Percentiles rank a stretch among this genome's conserved stretches.
phyloP scores from a whole-genome alignment of 2,888 invertebrate genomes.

The Ecliptopera silaceata region DNA sequence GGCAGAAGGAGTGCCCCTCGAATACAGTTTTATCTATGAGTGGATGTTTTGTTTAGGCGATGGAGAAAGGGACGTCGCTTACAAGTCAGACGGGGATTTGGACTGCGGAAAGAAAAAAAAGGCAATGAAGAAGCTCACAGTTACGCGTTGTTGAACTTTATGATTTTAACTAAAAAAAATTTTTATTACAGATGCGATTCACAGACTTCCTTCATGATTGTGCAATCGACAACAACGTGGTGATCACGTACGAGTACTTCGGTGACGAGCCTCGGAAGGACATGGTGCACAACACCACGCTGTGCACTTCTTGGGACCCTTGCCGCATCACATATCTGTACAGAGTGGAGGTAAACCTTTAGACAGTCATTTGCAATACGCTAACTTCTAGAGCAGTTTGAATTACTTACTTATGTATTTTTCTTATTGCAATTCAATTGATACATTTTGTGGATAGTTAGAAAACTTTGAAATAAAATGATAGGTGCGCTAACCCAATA shows the following conservation, averaged over 20 bases:
- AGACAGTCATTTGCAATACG: too few relatives aligned
- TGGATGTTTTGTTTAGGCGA: constrained; percentile 22
- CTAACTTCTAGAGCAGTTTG: too few relatives aligned
- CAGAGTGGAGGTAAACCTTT: constrained; percentile 32
- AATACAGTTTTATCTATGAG: background rate
- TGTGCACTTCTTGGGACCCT: constrained; percentile 29
- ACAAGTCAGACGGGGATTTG: constrained; percentile 9
- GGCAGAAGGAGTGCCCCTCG: constrained; percentile 2
- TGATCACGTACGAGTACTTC: constrained; percentile 29
- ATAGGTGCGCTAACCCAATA: too few relatives aligned
- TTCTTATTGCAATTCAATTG: too few relatives aligned
- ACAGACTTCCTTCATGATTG: constrained; percentile 4
- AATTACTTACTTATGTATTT: too few relatives aligned
- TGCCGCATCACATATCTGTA: constrained; percentile 28
- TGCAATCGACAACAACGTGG: constrained; percentile 30
- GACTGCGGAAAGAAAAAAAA: constrained; percentile 22
- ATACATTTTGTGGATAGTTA: too few relatives aligned
- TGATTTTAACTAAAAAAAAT: too few relatives aligned
- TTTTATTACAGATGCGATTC: constrained; percentile 12
- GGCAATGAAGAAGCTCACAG: background rate
- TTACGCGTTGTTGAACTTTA: too few relatives aligned
- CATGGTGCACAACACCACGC: constrained; percentile 22
- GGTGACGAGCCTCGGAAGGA: constrained; percentile 33
- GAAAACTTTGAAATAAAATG: too few relatives aligned
- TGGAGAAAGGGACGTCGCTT: constrained; percentile 2